Conservation (phyloP, 2,888 invertebrate genomes). For the Mechanitis messenoides region DNA sequence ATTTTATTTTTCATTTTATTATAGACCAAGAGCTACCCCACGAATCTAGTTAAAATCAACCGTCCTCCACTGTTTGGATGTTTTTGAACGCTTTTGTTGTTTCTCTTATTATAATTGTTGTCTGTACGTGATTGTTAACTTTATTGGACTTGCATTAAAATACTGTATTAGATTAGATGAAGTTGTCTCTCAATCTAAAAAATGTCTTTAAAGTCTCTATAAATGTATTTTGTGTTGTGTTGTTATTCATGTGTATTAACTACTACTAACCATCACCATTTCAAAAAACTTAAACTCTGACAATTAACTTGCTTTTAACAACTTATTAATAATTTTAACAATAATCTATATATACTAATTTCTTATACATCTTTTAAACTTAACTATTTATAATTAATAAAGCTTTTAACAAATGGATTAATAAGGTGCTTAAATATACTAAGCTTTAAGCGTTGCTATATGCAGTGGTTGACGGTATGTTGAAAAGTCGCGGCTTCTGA, state of each 20-base stretch:
- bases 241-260: background rate
- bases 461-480: constrained; percentile 57
- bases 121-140: constrained; percentile 18
- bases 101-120: constrained; percentile 24
- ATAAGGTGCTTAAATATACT: constrained; percentile 18
- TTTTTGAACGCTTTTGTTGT: constrained; percentile 27
- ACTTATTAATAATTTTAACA: no score
- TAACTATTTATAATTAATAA: background rate
- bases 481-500: constrained; percentile 56
- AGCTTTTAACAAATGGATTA: background rate
- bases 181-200: no score
- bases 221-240: constrained; percentile 8
- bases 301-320: no score
- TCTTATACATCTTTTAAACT: constrained; percentile 12
- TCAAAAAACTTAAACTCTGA: background rate
- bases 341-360: constrained; percentile 7
- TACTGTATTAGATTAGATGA: constrained; percentile 32
- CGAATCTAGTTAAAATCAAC: constrained; percentile 20
- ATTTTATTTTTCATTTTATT: no score
- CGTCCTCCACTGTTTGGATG: constrained; percentile 36
- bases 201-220: no score
- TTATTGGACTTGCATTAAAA: constrained; percentile 22
- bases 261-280: no score
- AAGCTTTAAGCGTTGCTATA: constrained; percentile 38
- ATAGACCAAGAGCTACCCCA: constrained; percentile 22